phyloP scores from a whole-genome alignment of 2,888 invertebrate species.

The Dicranocentrus wangi region DNA sequence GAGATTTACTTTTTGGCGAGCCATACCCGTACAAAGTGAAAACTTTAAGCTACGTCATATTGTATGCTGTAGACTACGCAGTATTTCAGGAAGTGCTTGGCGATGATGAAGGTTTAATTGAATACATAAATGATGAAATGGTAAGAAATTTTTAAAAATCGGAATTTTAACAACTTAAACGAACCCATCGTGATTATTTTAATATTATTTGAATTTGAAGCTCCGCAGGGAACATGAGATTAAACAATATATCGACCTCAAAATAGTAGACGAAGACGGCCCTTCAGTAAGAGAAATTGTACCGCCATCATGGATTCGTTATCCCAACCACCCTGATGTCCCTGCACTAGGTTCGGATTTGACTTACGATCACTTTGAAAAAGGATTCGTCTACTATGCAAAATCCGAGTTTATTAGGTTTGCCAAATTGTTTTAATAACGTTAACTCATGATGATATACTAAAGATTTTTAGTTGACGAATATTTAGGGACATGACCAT shows the following conservation, averaged over 20 bases:
- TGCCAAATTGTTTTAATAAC: not conserved
- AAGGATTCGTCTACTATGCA: conserved; percentile 45
- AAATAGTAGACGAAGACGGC: conserved; percentile 25
- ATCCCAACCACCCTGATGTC: conserved; percentile 31
- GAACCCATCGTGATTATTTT: not conserved
- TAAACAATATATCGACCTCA: not conserved
- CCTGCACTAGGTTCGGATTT: conserved; percentile 45
- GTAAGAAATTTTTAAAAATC: conserved; percentile 12
- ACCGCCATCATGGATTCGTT: conserved; percentile 52
- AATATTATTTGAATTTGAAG: not conserved
- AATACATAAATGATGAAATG: conserved; percentile 49
- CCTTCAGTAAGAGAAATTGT: conserved; percentile 21
- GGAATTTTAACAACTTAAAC: not conserved
- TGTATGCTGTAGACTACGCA: conserved; percentile 62
- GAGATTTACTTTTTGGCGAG: conserved; percentile 69
- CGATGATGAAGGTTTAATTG: conserved; percentile 63
- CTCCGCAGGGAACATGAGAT: conserved; percentile 38
- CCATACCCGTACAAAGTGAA: conserved; percentile 66
- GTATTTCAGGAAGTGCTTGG: conserved; percentile 65
- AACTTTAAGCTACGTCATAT: conserved; percentile 67
- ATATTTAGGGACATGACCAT: conserved; percentile 49
- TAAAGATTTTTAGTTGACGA: not conserved
- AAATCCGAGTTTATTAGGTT: conserved; percentile 50
- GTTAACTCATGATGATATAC: too few relatives aligned
- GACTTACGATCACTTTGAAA: conserved; percentile 65